These are phyloP conservation scores for Podotricha telesiphe DNA, from an alignment of 2,888 invertebrate species.

Conservation along the genomic window DNA sequence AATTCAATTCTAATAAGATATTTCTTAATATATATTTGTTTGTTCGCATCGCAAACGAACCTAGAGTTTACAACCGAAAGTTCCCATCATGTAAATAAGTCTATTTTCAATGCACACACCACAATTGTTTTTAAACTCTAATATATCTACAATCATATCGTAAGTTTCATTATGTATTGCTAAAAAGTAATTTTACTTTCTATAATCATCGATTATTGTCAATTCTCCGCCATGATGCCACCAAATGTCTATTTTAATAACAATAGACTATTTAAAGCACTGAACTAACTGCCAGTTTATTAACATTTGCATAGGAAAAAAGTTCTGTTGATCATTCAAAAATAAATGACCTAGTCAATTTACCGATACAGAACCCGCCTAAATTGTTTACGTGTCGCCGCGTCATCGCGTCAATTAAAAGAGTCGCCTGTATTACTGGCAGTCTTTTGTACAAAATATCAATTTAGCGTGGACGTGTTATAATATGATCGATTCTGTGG, in stretches of 20 bases:
- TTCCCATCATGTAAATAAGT: too few relatives aligned
- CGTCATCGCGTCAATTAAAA: constrained; percentile 66
- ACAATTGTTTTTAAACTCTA: too few relatives aligned
- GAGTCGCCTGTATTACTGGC: constrained; percentile 52
- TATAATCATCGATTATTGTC: too few relatives aligned
- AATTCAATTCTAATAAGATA: neutral
- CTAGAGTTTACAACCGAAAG: too few relatives aligned
- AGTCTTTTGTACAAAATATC: constrained; percentile 35
- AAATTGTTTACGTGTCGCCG: constrained; percentile 54
- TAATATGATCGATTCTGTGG: constrained; percentile 27
- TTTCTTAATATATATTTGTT: too few relatives aligned
- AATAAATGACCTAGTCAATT: constrained; percentile 68
- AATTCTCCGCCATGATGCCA: too few relatives aligned
- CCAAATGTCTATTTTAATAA: neutral
- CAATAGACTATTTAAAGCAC: neutral
- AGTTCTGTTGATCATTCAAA: constrained; percentile 41
- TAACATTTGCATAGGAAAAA: constrained; percentile 37
- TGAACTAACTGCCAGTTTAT: constrained; percentile 22
- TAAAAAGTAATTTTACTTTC: too few relatives aligned
- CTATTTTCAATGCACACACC: too few relatives aligned
- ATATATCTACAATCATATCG: too few relatives aligned
- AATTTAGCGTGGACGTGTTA: constrained; percentile 31
- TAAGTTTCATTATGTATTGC: too few relatives aligned
- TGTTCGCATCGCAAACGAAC: too few relatives aligned
- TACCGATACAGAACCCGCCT: constrained; percentile 52